Percentiles rank a stretch among this genome's conserved stretches.
phyloP scores from a whole-genome alignment of 2,888 invertebrate genomes.

The Mesorhabditis spiculigera region DNA sequence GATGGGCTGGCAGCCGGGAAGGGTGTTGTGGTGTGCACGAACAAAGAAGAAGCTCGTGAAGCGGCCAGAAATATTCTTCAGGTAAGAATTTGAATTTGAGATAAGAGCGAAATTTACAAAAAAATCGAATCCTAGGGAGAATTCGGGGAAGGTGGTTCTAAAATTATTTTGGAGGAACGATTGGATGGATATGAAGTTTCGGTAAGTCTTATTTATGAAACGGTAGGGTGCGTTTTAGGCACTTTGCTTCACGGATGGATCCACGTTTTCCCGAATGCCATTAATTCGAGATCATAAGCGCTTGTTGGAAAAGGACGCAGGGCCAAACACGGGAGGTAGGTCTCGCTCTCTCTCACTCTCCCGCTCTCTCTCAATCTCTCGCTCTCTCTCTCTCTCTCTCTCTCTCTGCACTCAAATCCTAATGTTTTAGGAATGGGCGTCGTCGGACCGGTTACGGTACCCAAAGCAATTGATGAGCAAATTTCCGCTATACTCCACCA shows the following conservation, averaged over 20 bases:
- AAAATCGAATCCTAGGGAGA: slow-evolving; percentile 17
- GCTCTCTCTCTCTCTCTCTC: too few relatives aligned
- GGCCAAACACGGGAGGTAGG: slow-evolving; percentile 33
- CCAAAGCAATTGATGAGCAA: slow-evolving; percentile 45
- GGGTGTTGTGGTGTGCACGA: slow-evolving; percentile 83
- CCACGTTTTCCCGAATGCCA: slow-evolving; percentile 66
- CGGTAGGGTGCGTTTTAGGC: slow-evolving; percentile 64
- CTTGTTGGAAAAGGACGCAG: slow-evolving; percentile 75
- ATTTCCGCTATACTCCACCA: slow-evolving; percentile 72
- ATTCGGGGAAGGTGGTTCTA: slow-evolving; percentile 51
- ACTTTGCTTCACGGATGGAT: slow-evolving; percentile 46
- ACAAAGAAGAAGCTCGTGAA: slow-evolving; percentile 75
- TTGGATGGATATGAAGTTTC: slow-evolving; percentile 90
- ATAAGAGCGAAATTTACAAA: background rate
- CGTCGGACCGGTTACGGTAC: slow-evolving; percentile 79
- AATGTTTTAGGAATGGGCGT: slow-evolving; percentile 93
- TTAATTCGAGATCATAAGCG: slow-evolving; percentile 95
- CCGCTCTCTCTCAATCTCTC: too few relatives aligned
- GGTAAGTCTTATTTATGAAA: slow-evolving; percentile 59
- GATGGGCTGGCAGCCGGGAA: slow-evolving; percentile 94
- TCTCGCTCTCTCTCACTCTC: background rate
- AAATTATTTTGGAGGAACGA: slow-evolving; percentile 83
- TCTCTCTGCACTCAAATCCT: background rate
- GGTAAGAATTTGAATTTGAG: slow-evolving; percentile 9
- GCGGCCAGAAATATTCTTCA: slow-evolving; percentile 79